Evolutionary conservation across 2,797 vertebrate genomes (phyloP), one percentile per base, ranked within the genome.

Genomic region (Pseudotriccus pelzelni): DNA sequence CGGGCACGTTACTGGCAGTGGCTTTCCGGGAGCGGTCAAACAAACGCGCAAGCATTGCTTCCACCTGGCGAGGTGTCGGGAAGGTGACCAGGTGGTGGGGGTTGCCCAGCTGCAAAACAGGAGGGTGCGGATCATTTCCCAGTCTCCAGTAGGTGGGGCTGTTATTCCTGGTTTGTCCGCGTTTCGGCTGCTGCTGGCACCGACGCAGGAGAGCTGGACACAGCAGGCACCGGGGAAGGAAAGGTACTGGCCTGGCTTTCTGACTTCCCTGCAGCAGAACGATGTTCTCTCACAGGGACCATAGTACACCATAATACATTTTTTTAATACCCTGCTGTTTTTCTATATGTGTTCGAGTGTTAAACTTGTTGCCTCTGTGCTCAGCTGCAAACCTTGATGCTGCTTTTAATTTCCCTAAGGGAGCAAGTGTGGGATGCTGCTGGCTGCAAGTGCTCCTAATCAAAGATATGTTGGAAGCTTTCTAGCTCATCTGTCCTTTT

Each of bases 51-150:
- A 37, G 21, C 50, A 15, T 24, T 0, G 0, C 37, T 76, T 20
- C 63, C 4, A 1, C 12, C 24, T 4, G 49, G 47, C 36, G 2
- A 2, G 78, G 34, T 11, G 34, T 8, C 19, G 3, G 66, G 34
- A 24, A 28, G 41, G 8, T 2, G 50, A 10, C n/a, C n/a, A n/a
- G n/a, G n/a, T 1, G 25, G 11, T 0, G n/a, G 8, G 55, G 10
- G 20, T 23, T 19, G 52, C 50, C 0, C 10, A 5, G 1, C 8
- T 9, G 28, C 25, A 0, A 12, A n/a, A 10, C 0, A 0, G 0
- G 3, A 16, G 9, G 5, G 22, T 15, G 53, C 0, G 1, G 8
- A 7, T 39, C 6, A 1, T 47, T 67, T 44, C 77, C 67, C 34
- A 10, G 4, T 2, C 10, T 7, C 89, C 89, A 0, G 50, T 14